phyloP scores from a whole-genome alignment of 2,797 vertebrate species.

The Anolis apletophallus region DNA sequence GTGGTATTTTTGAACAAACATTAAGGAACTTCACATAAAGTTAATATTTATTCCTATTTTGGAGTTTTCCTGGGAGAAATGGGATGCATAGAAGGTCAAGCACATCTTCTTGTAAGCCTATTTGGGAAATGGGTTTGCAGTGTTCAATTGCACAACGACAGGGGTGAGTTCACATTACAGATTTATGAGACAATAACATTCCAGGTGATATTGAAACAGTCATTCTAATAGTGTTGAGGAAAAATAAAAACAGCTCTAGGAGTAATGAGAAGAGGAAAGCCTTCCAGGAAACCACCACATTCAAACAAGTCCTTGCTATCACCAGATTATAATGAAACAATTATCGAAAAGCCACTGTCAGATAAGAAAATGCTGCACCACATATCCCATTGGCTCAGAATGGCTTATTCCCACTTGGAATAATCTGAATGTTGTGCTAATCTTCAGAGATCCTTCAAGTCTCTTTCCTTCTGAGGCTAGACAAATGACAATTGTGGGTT shows the following conservation, averaged over 20 bases:
- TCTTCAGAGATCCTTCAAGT: not conserved
- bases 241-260: not conserved
- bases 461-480: too few relatives aligned
- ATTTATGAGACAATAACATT: slow-evolving; percentile 19
- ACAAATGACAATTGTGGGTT: not conserved
- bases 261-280: not conserved
- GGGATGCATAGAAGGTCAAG: slow-evolving; percentile 69
- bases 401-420: not conserved
- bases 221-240: not conserved
- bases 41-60: slow-evolving; percentile 78
- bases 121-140: slow-evolving; percentile 50
- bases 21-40: slow-evolving; percentile 72
- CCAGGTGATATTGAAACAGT: not conserved
- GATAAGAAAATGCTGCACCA: not conserved
- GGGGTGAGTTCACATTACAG: not conserved
- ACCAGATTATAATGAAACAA: not conserved
- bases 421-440: not conserved
- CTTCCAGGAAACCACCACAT: not conserved
- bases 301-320: not conserved
- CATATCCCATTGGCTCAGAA: not conserved
- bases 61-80: slow-evolving; percentile 59
- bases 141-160: slow-evolving; percentile 35
- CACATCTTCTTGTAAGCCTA: slow-evolving; percentile 55
- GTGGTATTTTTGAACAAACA: slow-evolving; percentile 70
- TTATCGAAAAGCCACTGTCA: too few relatives aligned